phyloP scores from a whole-genome alignment of 2,888 invertebrate species.

The Xanthorhoe spadicearia region DNA sequence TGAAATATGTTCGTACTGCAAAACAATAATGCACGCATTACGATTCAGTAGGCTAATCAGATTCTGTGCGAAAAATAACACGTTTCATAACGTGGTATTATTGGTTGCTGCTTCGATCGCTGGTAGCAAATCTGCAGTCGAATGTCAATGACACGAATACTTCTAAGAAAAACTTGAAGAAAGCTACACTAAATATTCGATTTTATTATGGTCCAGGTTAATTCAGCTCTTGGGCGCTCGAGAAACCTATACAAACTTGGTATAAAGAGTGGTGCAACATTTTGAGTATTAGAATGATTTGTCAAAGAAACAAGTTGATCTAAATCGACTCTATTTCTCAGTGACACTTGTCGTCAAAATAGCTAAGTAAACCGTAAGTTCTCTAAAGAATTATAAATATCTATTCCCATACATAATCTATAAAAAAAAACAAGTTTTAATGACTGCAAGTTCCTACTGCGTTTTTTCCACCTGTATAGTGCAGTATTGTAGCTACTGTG shows the following conservation, averaged over 20 bases:
- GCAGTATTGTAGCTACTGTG: slow-evolving; percentile 2
- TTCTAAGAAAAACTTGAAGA: slow-evolving; percentile 20
- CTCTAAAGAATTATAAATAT: no score
- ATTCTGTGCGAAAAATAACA: slow-evolving; percentile 48
- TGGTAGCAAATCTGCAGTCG: slow-evolving; percentile 54
- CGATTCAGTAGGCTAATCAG: slow-evolving; percentile 42
- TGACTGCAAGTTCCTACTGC: no score
- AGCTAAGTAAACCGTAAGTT: no score
- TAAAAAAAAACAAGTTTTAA: no score
- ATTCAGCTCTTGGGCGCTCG: slow-evolving; percentile 15
- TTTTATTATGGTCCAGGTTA: slow-evolving; percentile 19
- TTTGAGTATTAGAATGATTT: no score
- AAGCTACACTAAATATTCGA: slow-evolving; percentile 48
- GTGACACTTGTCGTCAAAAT: no score
- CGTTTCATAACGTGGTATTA: slow-evolving; percentile 51
- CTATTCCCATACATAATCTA: no score
- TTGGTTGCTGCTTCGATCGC: slow-evolving; percentile 65
- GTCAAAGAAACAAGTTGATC: no score
- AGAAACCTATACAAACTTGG: slow-evolving; percentile 7
- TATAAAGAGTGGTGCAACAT: no score
- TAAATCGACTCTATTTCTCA: no score
- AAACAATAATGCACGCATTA: slow-evolving; percentile 12
- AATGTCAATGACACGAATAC: slow-evolving; percentile 79
- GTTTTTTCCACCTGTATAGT: no score
- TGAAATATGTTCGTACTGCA: not conserved